Evolutionary conservation across 2,113 vertebrate species (phyloP).

Genomic region (Theropithecus gelada): DNA sequence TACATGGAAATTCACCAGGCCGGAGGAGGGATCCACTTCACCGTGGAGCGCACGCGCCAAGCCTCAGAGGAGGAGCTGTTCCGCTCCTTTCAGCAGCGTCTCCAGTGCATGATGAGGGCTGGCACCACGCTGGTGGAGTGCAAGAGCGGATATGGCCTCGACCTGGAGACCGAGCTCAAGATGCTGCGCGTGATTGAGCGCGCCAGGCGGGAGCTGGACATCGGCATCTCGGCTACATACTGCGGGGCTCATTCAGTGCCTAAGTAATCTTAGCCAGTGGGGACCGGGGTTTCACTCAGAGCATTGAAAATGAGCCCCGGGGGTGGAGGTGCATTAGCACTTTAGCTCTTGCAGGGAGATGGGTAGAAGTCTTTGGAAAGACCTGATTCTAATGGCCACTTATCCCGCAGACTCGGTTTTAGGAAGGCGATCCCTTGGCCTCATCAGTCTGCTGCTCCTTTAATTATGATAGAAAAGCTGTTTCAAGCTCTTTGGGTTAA

Average conservation of each 20-base stretch:
- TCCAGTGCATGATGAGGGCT: conserved; percentile 86
- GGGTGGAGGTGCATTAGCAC: not conserved
- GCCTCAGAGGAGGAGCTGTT: conserved; percentile 88
- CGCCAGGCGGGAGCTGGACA: conserved; percentile 82
- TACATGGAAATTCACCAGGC: conserved; percentile 98
- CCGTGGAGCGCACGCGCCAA: conserved; percentile 90
- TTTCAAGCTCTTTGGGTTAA: not conserved
- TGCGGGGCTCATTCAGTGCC: conserved; percentile 96
- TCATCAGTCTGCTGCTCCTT: not conserved
- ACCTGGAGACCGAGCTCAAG: conserved; percentile 92
- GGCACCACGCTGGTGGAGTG: conserved; percentile 96
- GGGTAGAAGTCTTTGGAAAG: not conserved
- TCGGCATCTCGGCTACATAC: conserved; percentile 94
- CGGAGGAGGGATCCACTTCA: conserved; percentile 96
- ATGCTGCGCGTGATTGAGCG: conserved; percentile 93
- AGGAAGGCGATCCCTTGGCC: not conserved
- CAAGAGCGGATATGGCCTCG: conserved; percentile 97
- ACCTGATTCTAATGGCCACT: not conserved
- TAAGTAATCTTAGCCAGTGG: conserved; percentile 83
- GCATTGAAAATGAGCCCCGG: not conserved
- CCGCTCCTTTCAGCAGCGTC: conserved; percentile 81
- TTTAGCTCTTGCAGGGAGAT: not conserved
- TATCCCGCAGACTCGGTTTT: not conserved
- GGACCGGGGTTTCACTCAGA: not conserved
- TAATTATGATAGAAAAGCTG: not conserved